These are phyloP conservation scores for Sturmia bella DNA, from an alignment of 2,888 invertebrate species.

Conservation along the genomic window DNA sequence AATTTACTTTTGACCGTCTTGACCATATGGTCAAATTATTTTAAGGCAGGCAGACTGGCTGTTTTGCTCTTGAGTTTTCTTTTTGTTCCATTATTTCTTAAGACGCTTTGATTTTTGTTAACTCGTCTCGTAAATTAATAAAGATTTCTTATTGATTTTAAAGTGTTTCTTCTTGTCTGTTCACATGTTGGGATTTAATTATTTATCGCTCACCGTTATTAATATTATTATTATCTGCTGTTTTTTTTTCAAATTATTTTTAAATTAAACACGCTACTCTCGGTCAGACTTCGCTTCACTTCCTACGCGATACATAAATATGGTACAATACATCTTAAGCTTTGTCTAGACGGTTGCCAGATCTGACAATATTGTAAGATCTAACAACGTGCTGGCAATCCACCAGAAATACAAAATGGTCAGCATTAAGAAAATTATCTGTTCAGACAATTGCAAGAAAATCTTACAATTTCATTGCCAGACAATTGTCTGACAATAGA, in stretches of 20 bases:
- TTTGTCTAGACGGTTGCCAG: too few species aligned
- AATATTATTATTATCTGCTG: neutral
- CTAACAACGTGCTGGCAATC: too few species aligned
- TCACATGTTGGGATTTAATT: slow-evolving; percentile 61
- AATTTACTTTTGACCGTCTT: slow-evolving; percentile 43
- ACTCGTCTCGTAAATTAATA: slow-evolving; percentile 65
- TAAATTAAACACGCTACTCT: slow-evolving; percentile 5
- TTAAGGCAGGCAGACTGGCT: neutral
- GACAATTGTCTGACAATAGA: too few species aligned
- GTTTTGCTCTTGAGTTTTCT: neutral
- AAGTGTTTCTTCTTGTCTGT: slow-evolving; percentile 67
- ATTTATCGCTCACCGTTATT: slow-evolving; percentile 44
- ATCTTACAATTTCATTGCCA: too few species aligned
- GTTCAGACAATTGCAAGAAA: too few species aligned
- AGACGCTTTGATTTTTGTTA: slow-evolving; percentile 44
- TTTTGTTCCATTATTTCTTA: slow-evolving; percentile 23
- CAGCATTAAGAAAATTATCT: too few species aligned
- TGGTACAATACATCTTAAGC: too few species aligned
- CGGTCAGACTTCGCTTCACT: neutral
- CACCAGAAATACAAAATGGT: too few species aligned
- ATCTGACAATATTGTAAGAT: too few species aligned
- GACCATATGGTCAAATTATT: slow-evolving; percentile 63
- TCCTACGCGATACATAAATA: too few species aligned
- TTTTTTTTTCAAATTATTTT: neutral
- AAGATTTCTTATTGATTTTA: slow-evolving; percentile 69